Percentiles rank a stretch among this genome's conserved stretches.
These are phyloP conservation scores for Rhagologus leucostigma DNA, from an alignment of 2,113 vertebrate species.

Conservation along the genomic window DNA sequence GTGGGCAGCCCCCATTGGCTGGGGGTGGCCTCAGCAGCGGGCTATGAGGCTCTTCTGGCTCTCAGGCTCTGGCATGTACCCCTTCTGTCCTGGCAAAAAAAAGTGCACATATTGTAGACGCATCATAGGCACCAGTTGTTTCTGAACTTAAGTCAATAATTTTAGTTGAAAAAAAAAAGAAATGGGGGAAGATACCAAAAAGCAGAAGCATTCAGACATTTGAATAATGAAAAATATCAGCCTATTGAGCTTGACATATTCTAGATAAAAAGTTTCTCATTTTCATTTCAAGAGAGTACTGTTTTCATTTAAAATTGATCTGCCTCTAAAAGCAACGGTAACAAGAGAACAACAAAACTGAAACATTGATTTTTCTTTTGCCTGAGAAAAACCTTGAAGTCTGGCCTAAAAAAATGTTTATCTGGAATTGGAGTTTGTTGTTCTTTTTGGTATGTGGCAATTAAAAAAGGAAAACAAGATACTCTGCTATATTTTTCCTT, in stretches of 20 bases:
- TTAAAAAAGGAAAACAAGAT: background rate
- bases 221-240: slow-evolving; percentile 6
- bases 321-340: background rate
- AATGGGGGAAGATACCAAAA: background rate
- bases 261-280: background rate
- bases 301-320: slow-evolving; percentile 13
- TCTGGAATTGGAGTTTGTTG: background rate
- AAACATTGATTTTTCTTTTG: background rate
- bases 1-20: background rate
- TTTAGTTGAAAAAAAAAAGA: background rate
- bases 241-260: background rate
- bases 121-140: background rate
- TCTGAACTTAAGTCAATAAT: background rate
- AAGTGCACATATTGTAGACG: rapidly evolving
- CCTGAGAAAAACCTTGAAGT: background rate
- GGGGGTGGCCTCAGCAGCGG: background rate
- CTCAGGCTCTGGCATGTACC: background rate
- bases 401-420: background rate
- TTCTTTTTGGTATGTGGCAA: background rate
- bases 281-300: background rate
- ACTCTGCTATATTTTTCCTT: background rate
- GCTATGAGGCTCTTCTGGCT: background rate
- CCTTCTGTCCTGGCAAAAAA: background rate
- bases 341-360: background rate
- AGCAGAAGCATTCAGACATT: background rate